Evolutionary conservation across 1,140 invertebrate species (phyloP).

Genomic region (Fopius arisanus): DNA sequence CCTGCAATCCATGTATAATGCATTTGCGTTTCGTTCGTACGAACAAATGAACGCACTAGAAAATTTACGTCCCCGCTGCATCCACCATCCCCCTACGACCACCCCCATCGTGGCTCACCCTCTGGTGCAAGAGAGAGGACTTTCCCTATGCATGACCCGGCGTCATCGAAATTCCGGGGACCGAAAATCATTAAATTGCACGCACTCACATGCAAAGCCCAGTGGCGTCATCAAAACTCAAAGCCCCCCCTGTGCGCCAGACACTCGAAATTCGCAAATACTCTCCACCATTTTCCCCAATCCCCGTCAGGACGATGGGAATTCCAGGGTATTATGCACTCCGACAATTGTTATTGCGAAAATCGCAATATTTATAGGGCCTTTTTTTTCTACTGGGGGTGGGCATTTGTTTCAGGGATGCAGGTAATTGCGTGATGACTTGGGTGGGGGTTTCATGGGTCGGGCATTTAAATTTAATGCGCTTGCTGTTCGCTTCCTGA

Average conservation of each 20-base stretch:
- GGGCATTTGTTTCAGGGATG: background rate
- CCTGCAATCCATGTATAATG: constrained; percentile 67
- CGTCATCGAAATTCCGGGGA: constrained; percentile 62
- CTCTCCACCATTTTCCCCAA: constrained; percentile 28
- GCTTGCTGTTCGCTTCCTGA: background rate
- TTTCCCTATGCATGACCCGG: constrained; percentile 2
- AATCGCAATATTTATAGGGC: background rate
- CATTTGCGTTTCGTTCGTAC: constrained; percentile 63
- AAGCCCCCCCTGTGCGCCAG: constrained; percentile 27
- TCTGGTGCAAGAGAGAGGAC: background rate
- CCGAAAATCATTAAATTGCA: constrained; percentile 59
- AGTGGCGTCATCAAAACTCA: constrained; percentile 42
- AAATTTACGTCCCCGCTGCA: constrained; percentile 56
- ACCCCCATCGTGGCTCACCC: constrained; percentile 19
- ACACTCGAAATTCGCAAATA: constrained; percentile 35
- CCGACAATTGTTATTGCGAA: background rate
- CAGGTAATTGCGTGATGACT: background rate
- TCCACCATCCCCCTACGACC: constrained; percentile 3
- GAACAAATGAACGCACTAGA: constrained; percentile 64
- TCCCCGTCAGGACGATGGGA: background rate
- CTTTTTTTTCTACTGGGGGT: background rate
- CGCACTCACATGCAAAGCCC: constrained; percentile 56
- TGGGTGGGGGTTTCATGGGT: background rate
- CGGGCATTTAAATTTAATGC: background rate
- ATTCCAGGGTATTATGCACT: background rate